Evolutionary conservation across 2,888 invertebrate genomes (phyloP).

Genomic region (Acanthococcus lagerstroemiae): DNA sequence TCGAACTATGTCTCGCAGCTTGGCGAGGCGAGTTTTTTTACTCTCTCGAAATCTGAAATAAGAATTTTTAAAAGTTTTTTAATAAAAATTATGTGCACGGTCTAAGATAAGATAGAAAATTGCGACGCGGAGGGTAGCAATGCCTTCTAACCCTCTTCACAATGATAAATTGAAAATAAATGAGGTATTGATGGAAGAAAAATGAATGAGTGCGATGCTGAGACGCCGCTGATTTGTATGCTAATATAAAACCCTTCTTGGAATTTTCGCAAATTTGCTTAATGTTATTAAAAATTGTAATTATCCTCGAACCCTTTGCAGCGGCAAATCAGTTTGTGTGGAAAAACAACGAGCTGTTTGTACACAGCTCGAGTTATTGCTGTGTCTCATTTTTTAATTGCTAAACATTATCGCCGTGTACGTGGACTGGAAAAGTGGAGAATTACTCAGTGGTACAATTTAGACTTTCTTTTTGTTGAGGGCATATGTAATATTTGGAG

Average conservation of each 20-base stretch:
- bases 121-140: neutral
- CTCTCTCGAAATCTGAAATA: conserved; percentile 2
- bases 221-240: conserved; percentile 27
- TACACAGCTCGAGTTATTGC: no score
- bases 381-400: no score
- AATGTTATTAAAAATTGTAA: conserved; percentile 28
- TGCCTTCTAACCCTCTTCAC: conserved; percentile 21
- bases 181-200: conserved; percentile 31
- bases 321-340: no score
- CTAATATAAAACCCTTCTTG: conserved; percentile 28
- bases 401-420: no score
- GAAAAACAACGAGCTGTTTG: no score
- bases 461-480: no score
- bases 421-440: no score
- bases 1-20: neutral
- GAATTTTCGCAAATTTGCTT: conserved; percentile 26
- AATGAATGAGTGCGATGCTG: conserved; percentile 22
- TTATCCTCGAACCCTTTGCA: conserved; percentile 24
- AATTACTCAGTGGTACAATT: no score
- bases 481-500: no score
- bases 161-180: conserved; percentile 31
- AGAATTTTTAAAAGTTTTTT: conserved; percentile 18
- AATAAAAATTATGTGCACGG: conserved; percentile 26
- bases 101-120: conserved; percentile 14
- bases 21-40: neutral